These are phyloP conservation scores for Taurulus bubalis DNA, from an alignment of 2,113 vertebrate species.

Conservation along the genomic window DNA sequence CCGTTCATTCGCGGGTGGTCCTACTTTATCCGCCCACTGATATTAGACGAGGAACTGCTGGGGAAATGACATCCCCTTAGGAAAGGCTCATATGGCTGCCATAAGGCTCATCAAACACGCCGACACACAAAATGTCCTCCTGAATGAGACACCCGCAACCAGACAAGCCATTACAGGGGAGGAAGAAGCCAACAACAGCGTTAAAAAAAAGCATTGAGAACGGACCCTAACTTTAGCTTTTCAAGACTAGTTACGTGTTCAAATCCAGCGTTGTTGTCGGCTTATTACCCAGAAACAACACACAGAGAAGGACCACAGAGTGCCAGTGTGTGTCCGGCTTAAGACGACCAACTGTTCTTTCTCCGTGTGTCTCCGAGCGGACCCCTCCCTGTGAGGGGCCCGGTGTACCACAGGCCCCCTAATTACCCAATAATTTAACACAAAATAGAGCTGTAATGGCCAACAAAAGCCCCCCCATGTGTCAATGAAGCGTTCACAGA, in stretches of 20 bases:
- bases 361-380: conserved; percentile 35
- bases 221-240: neutral
- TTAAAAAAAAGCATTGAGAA: conserved; percentile 7
- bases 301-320: conserved; percentile 48
- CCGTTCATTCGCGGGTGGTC: conserved; percentile 58
- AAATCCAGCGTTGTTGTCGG: conserved; percentile 41
- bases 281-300: conserved; percentile 31
- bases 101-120: conserved; percentile 79
- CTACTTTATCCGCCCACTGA: conserved; percentile 20
- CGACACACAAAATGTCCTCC: conserved; percentile 54
- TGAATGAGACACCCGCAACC: conserved; percentile 57
- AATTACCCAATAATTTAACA: conserved; percentile 79
- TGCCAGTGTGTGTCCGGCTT: conserved; percentile 56
- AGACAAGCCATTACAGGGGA: conserved; percentile 26
- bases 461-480: conserved; percentile 61
- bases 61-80: conserved; percentile 59
- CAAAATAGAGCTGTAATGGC: conserved; percentile 78
- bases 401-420: too few relatives aligned
- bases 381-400: conserved; percentile 51
- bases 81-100: conserved; percentile 77
- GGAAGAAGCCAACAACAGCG: conserved; percentile 21
- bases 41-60: conserved; percentile 38
- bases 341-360: conserved; percentile 69
- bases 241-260: neutral
- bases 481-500: conserved; percentile 78